Evolutionary conservation across 1,140 invertebrate species (phyloP).

Genomic region (Gonatopus flavifemur): DNA sequence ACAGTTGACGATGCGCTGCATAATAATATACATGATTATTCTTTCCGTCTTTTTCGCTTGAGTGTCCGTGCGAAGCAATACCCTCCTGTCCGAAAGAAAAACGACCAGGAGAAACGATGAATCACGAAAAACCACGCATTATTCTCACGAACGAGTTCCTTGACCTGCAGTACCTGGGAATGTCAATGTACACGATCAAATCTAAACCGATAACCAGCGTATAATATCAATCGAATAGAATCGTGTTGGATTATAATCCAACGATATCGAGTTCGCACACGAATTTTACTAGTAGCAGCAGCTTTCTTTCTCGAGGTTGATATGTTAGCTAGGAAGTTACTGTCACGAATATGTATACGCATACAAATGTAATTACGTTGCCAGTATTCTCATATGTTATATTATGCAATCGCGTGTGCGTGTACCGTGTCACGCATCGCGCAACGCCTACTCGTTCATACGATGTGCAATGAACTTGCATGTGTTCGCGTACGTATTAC

Average conservation of each 20-base stretch:
- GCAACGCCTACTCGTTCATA: no score
- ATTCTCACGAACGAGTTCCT: no score
- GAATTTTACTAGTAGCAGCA: slow-evolving; percentile 18
- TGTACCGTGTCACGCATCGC: slow-evolving; percentile 24
- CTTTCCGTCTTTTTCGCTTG: no score
- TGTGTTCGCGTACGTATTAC: no score
- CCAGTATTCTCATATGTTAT: slow-evolving; percentile 14
- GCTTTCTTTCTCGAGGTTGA: slow-evolving; percentile 19
- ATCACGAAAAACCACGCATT: no score
- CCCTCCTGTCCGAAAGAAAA: no score
- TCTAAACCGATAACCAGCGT: slow-evolving; percentile 11
- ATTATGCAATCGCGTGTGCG: slow-evolving; percentile 22
- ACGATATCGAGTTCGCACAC: slow-evolving; percentile 4
- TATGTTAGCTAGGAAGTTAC: slow-evolving; percentile 42
- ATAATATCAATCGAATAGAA: neutral
- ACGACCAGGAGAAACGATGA: no score
- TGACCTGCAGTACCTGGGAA: no score
- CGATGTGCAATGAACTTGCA: no score
- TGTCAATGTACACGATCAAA: no score
- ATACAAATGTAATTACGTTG: slow-evolving; percentile 28
- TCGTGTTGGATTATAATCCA: slow-evolving; percentile 11
- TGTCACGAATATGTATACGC: slow-evolving; percentile 14
- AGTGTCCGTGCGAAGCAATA: no score
- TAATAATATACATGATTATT: no score
- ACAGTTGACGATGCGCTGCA: slow-evolving; percentile 18